Evolutionary conservation across 2,797 vertebrate genomes (phyloP), one percentile per base, ranked within the genome.

Genomic region (Micropoecilia bifurca): DNA sequence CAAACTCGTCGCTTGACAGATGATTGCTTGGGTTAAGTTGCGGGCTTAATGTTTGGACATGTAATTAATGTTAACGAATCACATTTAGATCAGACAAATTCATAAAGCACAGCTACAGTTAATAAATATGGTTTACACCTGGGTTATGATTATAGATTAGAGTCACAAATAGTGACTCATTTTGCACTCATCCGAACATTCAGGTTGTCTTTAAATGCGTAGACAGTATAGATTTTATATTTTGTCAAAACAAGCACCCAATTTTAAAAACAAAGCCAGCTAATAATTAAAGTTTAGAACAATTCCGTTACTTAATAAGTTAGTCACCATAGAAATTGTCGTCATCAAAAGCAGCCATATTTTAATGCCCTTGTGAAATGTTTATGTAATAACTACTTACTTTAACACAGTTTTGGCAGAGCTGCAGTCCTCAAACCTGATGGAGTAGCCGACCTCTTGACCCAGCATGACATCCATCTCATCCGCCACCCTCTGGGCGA

Each of bases 401-500:
- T 99, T 99, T 85, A 99, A 93, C 45, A 99, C 96, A 4, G 98
- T 99, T 95, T 98, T 99, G 89, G 98, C 98, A 4, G 97, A 99
- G 93, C 98, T 99, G 95, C 98, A 99, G 94, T 99, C 98, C 92
- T 99, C 98, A 85, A 99, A 99, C 88, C 98, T 95, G 93, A 99
- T 99, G 79, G 97, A 98, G 86, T 99, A 99, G 55, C 98, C 98
- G 79, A 99, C 98, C 91, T 99, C 98, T 90, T 99, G 98, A 80
- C 98, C 98, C 93, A 99, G 93, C 97, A 97, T 96, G 71, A 99
- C 96, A 87, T 99, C 98, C 97, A 99, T 99, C 95, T 99, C 98
- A 77, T 99, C 98, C 6, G 98, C 97, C 48, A 99, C 98, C 50
- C 98, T 96, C 93, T 99, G 98, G 0, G 98, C 98, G 79, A 99